Conservation (phyloP, 1,140 invertebrate genomes). For the Psix sp. region DNA sequence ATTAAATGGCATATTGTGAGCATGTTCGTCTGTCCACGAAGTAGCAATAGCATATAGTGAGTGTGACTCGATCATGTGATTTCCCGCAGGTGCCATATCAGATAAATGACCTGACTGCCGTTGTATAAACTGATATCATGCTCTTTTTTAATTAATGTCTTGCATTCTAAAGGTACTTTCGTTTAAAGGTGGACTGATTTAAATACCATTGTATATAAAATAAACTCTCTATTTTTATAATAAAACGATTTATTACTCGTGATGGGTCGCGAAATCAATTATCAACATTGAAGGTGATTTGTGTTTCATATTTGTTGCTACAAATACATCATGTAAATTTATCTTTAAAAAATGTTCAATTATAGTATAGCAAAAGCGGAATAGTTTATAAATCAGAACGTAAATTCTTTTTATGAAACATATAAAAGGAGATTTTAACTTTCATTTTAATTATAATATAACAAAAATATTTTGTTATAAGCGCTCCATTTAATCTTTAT, state of each 20-base stretch:
- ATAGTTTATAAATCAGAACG: no score
- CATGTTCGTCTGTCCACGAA: constrained; percentile 68
- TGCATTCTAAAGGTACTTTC: constrained; percentile 10
- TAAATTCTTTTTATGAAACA: no score
- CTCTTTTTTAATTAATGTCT: constrained; percentile 59
- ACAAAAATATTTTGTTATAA: no score
- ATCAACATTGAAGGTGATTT: background rate
- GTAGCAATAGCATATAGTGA: constrained; percentile 72
- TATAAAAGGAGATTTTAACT: no score
- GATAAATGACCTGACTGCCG: constrained; percentile 69
- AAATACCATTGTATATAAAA: constrained; percentile 7
- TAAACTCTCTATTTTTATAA: constrained; percentile 7
- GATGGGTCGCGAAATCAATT: background rate
- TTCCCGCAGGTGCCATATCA: constrained; percentile 74
- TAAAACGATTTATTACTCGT: constrained; percentile 20
- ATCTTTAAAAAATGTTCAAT: no score
- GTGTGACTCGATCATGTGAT: constrained; percentile 74
- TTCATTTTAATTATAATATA: no score
- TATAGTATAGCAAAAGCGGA: no score
- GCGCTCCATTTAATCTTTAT: no score
- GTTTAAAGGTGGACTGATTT: constrained; percentile 23
- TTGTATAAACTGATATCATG: constrained; percentile 50
- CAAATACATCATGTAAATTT: no score
- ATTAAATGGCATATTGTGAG: constrained; percentile 67
- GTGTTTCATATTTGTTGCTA: no score